Conservation (phyloP, 2,888 invertebrate species). For the Tortrix viridana region DNA sequence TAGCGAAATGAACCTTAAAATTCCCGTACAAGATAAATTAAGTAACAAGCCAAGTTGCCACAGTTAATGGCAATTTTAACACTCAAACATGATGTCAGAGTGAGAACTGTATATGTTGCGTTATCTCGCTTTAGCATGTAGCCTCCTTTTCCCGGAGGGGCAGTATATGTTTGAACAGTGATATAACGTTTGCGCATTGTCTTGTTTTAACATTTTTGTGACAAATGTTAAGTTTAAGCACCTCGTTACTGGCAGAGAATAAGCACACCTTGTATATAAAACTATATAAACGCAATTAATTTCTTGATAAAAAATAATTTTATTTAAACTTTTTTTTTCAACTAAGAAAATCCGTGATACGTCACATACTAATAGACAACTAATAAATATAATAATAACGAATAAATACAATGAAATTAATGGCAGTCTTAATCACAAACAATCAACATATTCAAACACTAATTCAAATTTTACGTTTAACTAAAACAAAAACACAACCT, state of each 20-base stretch:
- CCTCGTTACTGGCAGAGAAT: conserved; percentile 14
- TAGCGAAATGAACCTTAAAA: too few relatives aligned
- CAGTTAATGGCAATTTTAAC: too few relatives aligned
- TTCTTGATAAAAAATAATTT: too few relatives aligned
- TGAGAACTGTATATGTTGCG: too few relatives aligned
- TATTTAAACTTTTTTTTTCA: too few relatives aligned
- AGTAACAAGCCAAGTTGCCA: too few relatives aligned
- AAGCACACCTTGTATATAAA: conserved; percentile 21
- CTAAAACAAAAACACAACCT: conserved; percentile 23
- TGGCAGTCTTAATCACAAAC: conserved; percentile 21
- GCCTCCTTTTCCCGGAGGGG: neutral
- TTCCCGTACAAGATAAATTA: too few relatives aligned
- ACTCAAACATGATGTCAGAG: too few relatives aligned
- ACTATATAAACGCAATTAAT: conserved; percentile 2
- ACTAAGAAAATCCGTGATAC: conserved; percentile 21
- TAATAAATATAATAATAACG: conserved; percentile 10
- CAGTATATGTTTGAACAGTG: neutral
- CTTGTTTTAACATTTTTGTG: conserved; percentile 13
- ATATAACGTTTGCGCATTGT: neutral
- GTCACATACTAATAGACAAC: conserved; percentile 10
- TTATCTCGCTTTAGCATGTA: too few relatives aligned
- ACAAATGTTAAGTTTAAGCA: conserved; percentile 19
- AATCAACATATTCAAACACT: conserved; percentile 22
- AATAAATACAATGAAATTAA: conserved; percentile 31
- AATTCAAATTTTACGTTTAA: conserved; percentile 8